Base-by-base conservation (phyloP, 2,888 invertebrate species). In the Drosophila borborema region DNA sequence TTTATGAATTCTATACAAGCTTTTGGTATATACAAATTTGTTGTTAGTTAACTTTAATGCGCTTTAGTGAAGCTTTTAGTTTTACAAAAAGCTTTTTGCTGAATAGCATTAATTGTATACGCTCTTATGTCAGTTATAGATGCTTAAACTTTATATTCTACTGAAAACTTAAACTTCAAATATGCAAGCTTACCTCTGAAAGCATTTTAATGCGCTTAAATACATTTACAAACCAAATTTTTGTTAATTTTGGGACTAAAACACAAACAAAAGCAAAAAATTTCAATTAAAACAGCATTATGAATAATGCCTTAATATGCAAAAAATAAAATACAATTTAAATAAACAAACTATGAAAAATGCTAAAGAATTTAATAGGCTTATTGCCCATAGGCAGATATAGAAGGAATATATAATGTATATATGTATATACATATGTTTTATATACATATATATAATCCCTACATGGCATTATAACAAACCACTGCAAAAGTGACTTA, bases 401-500 rank as follows among this genome's bases (percentile, higher is more conserved):
- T 28, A 6, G 4, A 14, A n/a, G 48, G 48, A 18, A 23, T 12
- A 49, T 16, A 5, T 38, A 14, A 28, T 28, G 4, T 20, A 36
- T 56, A 18, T 28, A 31, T 14, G 10, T 23, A 36, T n/a, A 3
- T 20, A 41, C 38, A 18, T 41, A 18, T 43, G 14, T 20, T 14
- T 58, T 20, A 38, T 53, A 16, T 40, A n/a, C 36, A 16, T 20
- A 14, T 58, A 36, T 53, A 51, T 67, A 67, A 67, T 67, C 62
- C 56, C 45, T 58, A 53, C 48, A 66, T 51, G 45, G 70, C n/a
- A 69, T 61, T 60, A 69, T 48, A 38, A 23, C 70, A 61, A 61
- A 49, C 31, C 61, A 60, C 53, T 77, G 70, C 38, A 58, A 72
- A 68, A 72, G 45, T 67, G 63, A 71, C 60, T 66, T 64, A 34